Base-by-base conservation (phyloP, 1,140 invertebrate genomes). In the Dendroctonus ponderosae region DNA sequence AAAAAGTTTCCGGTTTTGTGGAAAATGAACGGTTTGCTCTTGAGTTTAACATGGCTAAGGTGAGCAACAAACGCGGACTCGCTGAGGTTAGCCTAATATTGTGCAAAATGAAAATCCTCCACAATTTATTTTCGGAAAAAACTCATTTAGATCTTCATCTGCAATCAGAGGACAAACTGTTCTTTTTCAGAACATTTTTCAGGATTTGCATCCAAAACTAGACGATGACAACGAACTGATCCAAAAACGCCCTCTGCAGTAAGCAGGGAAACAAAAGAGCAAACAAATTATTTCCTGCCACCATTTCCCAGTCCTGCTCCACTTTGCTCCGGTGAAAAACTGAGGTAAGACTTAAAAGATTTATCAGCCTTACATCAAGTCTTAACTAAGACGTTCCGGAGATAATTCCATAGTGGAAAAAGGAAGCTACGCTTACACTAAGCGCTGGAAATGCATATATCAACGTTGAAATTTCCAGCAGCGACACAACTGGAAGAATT, bases 361-460 rank as follows among this genome's bases (percentile, higher is more conserved):
- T 63, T 63, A 63, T 63, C 61, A 53, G 41, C 41, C 14, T 63
- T 63, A 63, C 61, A 63, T 63, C 61, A 63, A 26, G 61, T 14
- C 42, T 54, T 63, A 63, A 63, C 61, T 63, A 63, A 63, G 61
- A 63, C 61, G 61, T 63, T 63, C 61, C 51, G 51, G 51, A 63
- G 50, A 54, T 63, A 63, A 63, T 63, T 63, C 14, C 41, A 54
- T 44, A 39, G 50, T 44, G 38, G 12, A 54, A 63, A 54, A 63
- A 63, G 61, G 61, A 63, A 63, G 49, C 43, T 63, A 37, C 49
- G 61, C 51, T 63, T 54, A 63, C 51, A 39, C 26, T 63, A 46
- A 63, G 61, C 61, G 61, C 42, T 41, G 15, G 46, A 38, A 63
- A 63, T 63, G 61, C 61, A 63, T 63, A 63, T 49, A 63, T 63